Conservation (phyloP, 2,797 vertebrate genomes). For the Lateolabrax maculatus region DNA sequence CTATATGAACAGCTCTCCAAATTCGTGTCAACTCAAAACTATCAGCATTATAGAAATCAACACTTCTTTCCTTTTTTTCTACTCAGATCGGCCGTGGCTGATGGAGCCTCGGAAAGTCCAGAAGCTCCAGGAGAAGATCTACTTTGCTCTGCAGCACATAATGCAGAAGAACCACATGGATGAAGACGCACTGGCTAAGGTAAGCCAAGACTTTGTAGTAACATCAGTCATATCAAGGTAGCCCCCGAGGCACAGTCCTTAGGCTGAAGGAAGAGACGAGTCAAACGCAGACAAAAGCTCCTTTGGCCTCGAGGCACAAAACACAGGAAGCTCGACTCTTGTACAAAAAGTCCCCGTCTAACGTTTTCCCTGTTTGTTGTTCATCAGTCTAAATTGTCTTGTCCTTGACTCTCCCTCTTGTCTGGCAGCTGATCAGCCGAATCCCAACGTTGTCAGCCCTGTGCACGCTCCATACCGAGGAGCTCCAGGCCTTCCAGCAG, state of each 20-base stretch:
- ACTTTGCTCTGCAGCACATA: conserved; percentile 99
- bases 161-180: conserved; percentile 99
- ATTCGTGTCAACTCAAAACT: neutral
- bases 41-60: neutral
- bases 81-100: conserved; percentile 95
- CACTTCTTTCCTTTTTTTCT: conserved; percentile 8
- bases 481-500: conserved; percentile 99
- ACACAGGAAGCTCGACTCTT: neutral
- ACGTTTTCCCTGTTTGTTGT: neutral
- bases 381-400: conserved; percentile 2
- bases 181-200: conserved; percentile 96
- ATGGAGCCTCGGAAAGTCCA: conserved; percentile 99
- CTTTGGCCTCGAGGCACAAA: conserved; percentile 1
- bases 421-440: conserved; percentile 95
- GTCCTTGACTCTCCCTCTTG: conserved; percentile 40
- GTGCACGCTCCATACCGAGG: conserved; percentile 98
- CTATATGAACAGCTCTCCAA: neutral
- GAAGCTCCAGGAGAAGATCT: conserved; percentile 99
- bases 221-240: neutral
- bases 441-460: conserved; percentile 97
- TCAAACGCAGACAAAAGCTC: conserved; percentile 3
- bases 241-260: neutral
- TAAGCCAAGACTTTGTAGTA: conserved; percentile 69
- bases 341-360: conserved; percentile 7
- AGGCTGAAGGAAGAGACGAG: neutral